These are phyloP conservation scores for Campaea margaritaria DNA, from an alignment of 2,888 invertebrate species.

Conservation along the genomic window DNA sequence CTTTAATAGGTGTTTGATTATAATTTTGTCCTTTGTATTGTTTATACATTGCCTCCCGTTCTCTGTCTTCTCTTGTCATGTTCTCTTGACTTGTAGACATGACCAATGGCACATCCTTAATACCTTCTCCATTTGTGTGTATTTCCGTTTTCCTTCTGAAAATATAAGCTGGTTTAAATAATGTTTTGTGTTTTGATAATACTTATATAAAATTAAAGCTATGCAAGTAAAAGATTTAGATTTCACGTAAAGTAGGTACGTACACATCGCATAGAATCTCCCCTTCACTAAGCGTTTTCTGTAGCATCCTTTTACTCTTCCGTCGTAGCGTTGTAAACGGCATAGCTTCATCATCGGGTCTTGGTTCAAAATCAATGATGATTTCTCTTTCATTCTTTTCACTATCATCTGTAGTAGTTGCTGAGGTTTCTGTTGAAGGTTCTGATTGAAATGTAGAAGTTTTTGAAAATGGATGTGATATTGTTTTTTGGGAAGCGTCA, in stretches of 20 bases:
- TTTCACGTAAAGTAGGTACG: constrained; percentile 19
- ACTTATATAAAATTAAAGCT: too few relatives aligned
- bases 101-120: constrained; percentile 78
- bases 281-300: constrained; percentile 93
- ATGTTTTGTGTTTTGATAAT: background rate
- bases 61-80: constrained; percentile 80
- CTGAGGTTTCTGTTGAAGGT: constrained; percentile 81
- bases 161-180: constrained; percentile 14
- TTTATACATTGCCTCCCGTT: constrained; percentile 74
- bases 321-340: constrained; percentile 84
- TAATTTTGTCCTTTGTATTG: constrained; percentile 80
- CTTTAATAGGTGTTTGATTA: constrained; percentile 84
- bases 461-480: constrained; percentile 76
- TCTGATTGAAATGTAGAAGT: constrained; percentile 83
- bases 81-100: constrained; percentile 88
- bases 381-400: constrained; percentile 91
- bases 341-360: constrained; percentile 87
- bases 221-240: too few relatives aligned
- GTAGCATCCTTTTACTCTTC: constrained; percentile 84
- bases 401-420: constrained; percentile 82
- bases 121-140: constrained; percentile 69
- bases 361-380: constrained; percentile 94
- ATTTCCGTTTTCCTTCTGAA: constrained; percentile 79
- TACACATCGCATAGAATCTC: constrained; percentile 89
- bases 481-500: constrained; percentile 76